These are phyloP conservation scores for Glareola pratincola DNA, from an alignment of 2,113 vertebrate genomes.

Conservation along the genomic window DNA sequence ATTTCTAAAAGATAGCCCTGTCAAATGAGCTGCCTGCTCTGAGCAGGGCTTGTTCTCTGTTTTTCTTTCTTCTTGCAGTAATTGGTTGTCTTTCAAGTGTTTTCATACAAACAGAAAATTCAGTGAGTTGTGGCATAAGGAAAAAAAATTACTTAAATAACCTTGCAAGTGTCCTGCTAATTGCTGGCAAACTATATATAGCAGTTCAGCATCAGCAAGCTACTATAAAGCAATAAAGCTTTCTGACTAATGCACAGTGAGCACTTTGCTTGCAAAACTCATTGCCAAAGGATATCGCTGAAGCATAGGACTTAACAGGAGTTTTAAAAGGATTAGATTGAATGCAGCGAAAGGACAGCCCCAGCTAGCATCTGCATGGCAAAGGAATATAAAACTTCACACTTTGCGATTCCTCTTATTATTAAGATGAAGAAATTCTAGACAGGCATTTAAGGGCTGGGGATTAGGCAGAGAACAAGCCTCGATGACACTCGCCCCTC, in stretches of 20 bases:
- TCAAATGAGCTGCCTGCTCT: fast-evolving
- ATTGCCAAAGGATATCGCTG: constrained; percentile 39
- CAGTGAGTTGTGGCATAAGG: neutral
- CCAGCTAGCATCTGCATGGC: neutral
- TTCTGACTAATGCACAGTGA: neutral
- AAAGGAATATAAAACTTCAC: constrained; percentile 3
- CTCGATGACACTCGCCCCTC: neutral
- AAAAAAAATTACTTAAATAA: neutral
- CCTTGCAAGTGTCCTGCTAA: constrained; percentile 4
- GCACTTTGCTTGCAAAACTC: neutral
- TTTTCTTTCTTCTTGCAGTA: neutral
- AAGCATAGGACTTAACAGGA: constrained; percentile 5
- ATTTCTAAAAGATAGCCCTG: neutral
- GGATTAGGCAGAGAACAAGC: neutral
- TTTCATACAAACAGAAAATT: neutral
- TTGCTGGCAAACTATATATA: constrained; percentile 19
- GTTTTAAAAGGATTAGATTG: constrained; percentile 12
- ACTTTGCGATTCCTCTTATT: neutral
- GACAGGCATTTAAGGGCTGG: neutral
- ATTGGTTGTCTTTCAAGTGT: neutral
- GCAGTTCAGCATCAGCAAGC: neutral
- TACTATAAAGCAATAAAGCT: neutral
- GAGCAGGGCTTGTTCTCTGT: fast-evolving
- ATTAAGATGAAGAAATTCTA: neutral
- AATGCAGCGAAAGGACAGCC: neutral